Base-by-base conservation (phyloP, 1,140 invertebrate species). In the Pseudomyrmex dendroicus region DNA sequence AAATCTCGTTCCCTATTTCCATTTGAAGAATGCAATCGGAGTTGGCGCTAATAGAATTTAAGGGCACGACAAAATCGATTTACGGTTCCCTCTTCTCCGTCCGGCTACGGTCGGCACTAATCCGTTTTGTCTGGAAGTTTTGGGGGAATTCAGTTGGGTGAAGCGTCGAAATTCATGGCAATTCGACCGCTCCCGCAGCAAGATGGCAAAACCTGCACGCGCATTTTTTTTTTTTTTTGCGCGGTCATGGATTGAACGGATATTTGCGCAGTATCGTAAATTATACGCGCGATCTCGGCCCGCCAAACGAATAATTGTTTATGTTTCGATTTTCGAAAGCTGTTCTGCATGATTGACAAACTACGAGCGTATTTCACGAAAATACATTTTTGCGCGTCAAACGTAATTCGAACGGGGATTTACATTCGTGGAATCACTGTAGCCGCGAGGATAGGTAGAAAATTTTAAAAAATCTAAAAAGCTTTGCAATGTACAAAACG, bases 11-110 rank as follows among this genome's bases (percentile, higher is more conserved):
- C 83, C 48, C 86, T 46, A 84, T 87, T 87, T 84, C 85, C 82
- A 84, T 87, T 76, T 80, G 73, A 82, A 86, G 85, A 87, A 87
- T 87, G 86, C 86, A 87, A 87, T 87, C 86, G 73, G 48, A 87
- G 66, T 64, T 80, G 76, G 76, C 54, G 63, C 59, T 70, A 70
- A 74, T 62, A 73, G 63, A 84, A 87, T 76, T 86, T 68, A 77
- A 66, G 61, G 67, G 73, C 48, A 73, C 64, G 72, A 48, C 56
- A 70, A 67, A 84, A 76, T 87, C 82, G 61, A 87, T 87, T 86
- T 70, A 70, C 74, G 64, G 35, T 35, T 7, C 35, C 35, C 35
- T 87, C 70, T 82, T 72, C 85, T 87, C 84, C 72, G 63, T 22
- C 59, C 70, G 70, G 56, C 35, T 72, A 74, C 83, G 62, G 62